Conservation (phyloP, 35 echinoderm and acorn worm genomes). For the Heliocidaris tuberculata region DNA sequence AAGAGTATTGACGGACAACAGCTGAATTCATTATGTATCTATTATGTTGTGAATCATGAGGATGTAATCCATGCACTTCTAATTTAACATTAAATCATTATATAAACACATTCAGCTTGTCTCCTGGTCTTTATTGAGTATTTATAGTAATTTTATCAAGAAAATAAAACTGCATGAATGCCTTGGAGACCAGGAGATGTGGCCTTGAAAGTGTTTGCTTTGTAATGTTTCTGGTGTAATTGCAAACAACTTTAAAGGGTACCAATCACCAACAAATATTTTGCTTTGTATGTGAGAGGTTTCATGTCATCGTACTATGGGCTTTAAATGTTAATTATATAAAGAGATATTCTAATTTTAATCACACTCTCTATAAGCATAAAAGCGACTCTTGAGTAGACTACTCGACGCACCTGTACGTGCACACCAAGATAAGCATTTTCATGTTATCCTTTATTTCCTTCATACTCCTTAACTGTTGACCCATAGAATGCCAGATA, state of each 20-base stretch:
- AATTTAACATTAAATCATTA: background rate
- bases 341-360: too few relatives aligned
- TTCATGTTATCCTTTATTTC: too few relatives aligned
- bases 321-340: too few relatives aligned
- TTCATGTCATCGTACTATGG: too few relatives aligned
- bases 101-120: background rate
- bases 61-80: background rate
- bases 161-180: background rate
- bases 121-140: conserved; percentile 19
- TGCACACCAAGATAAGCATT: too few relatives aligned
- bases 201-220: conserved; percentile 20
- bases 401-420: too few relatives aligned
- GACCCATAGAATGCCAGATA: too few relatives aligned
- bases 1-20: background rate
- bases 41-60: background rate
- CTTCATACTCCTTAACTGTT: too few relatives aligned
- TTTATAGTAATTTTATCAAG: background rate
- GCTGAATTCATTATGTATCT: background rate
- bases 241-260: background rate
- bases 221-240: background rate
- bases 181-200: background rate
- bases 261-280: too few relatives aligned
- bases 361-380: too few relatives aligned
- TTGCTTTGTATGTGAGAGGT: too few relatives aligned
- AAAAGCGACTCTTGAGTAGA: too few relatives aligned